phyloP scores from a whole-genome alignment of 1,140 invertebrate genomes.

The Dolichoris vasculosae region DNA sequence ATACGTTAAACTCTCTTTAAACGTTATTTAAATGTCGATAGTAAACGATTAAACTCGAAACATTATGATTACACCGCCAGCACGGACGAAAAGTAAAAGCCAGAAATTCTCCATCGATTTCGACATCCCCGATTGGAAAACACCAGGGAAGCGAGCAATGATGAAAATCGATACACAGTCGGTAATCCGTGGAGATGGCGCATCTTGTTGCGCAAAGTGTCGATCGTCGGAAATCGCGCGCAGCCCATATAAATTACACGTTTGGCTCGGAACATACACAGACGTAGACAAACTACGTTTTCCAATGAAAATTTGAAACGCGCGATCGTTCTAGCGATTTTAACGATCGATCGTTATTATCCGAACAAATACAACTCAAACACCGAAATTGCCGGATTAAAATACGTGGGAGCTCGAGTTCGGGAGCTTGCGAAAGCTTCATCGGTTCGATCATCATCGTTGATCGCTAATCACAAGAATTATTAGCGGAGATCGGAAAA shows the following conservation, averaged over 20 bases:
- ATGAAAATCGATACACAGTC: slow-evolving; percentile 35
- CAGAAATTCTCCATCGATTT: slow-evolving; percentile 13
- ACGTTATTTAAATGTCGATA: background rate
- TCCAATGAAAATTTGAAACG: background rate
- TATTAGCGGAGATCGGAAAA: background rate
- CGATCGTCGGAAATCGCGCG: slow-evolving; percentile 19
- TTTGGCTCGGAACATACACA: background rate
- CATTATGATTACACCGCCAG: background rate
- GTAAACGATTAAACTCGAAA: background rate
- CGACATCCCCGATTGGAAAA: slow-evolving; percentile 32
- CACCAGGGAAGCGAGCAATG: background rate
- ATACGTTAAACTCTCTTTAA: background rate
- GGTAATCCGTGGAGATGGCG: background rate
- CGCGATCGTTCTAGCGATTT: background rate
- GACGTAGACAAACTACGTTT: background rate
- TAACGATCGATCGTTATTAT: slow-evolving; percentile 8
- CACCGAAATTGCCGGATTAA: background rate
- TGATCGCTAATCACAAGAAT: background rate
- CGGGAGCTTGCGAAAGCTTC: slow-evolving; percentile 19
- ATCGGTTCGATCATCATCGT: background rate
- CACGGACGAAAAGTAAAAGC: slow-evolving; percentile 3
- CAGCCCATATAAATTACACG: slow-evolving; percentile 35
- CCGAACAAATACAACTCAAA: too few relatives aligned
- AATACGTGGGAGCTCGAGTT: background rate
- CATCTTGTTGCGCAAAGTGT: slow-evolving; percentile 45